These are phyloP conservation scores for Acanthurus tractus DNA, from an alignment of 2,797 vertebrate genomes.

Conservation along the genomic window DNA sequence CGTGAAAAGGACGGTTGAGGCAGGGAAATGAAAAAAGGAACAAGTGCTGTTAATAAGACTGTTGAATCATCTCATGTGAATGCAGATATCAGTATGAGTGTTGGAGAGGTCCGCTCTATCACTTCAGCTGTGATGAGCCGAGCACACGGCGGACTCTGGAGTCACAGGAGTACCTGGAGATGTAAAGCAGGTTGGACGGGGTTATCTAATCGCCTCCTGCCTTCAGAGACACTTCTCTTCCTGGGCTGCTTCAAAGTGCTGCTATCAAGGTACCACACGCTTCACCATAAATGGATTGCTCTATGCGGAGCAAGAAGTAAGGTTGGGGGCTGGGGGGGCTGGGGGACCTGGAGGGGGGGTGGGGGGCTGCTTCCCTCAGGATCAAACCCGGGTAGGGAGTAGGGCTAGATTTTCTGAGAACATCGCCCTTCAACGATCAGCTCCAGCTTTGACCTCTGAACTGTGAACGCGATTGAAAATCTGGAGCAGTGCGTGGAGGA, in stretches of 20 bases:
- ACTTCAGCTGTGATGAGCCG: slow-evolving; percentile 15
- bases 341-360: not conserved
- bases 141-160: slow-evolving; percentile 29
- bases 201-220: slow-evolving; percentile 61
- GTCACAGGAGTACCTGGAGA: slow-evolving; percentile 45
- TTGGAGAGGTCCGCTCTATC: slow-evolving; percentile 19
- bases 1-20: not conserved
- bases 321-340: no score
- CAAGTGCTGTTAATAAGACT: not conserved
- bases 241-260: slow-evolving; percentile 65
- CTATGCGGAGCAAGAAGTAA: slow-evolving; percentile 36
- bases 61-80: slow-evolving; percentile 26
- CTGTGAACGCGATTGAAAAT: slow-evolving; percentile 78
- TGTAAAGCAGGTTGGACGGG: slow-evolving; percentile 54
- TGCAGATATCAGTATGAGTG: slow-evolving; percentile 16
- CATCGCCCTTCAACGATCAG: slow-evolving; percentile 62
- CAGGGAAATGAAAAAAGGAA: not conserved
- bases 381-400: slow-evolving; percentile 60
- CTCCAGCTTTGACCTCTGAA: slow-evolving; percentile 75
- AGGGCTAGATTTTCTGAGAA: slow-evolving; percentile 59
- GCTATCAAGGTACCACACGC: slow-evolving; percentile 62
- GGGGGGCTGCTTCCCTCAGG: slow-evolving; percentile 41
- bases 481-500: slow-evolving; percentile 57
- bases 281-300: slow-evolving; percentile 61
- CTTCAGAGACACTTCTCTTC: slow-evolving; percentile 54